Conservation (phyloP, 92 coral and sea anemone genomes). For the Desmophyllum pertusum region DNA sequence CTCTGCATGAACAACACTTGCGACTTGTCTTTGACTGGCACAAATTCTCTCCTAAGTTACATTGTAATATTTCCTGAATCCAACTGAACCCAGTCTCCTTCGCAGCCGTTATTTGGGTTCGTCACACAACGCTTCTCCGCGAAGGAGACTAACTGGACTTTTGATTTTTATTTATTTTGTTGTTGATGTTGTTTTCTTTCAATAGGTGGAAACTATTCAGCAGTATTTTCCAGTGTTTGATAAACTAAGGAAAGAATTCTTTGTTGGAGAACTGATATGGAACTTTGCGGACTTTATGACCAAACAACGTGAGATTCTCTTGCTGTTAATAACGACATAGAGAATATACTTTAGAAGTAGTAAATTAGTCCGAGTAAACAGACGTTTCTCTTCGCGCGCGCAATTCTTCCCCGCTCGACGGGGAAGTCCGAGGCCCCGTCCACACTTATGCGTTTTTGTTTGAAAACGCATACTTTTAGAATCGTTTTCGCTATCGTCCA, state of each 20-base stretch:
- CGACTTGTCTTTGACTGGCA: no score
- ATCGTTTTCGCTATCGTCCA: no score
- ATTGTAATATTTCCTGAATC: no score
- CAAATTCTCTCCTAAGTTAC: no score
- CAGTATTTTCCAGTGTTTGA: slow-evolving; percentile 99
- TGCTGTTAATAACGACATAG: not conserved
- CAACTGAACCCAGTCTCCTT: no score
- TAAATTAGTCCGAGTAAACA: no score
- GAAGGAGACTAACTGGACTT: not conserved
- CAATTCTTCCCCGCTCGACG: not conserved
- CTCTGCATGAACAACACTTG: no score
- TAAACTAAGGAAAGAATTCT: slow-evolving; percentile 86
- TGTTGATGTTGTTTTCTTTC: not conserved
- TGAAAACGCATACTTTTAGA: no score
- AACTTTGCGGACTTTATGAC: slow-evolving; percentile 99
- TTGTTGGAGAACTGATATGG: slow-evolving; percentile 99
- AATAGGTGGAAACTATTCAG: slow-evolving; percentile 87
- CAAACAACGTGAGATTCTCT: slow-evolving; percentile 71
- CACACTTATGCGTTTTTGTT: no score
- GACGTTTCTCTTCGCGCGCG: not conserved
- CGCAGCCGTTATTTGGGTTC: no score
- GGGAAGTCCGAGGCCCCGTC: no score
- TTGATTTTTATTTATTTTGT: not conserved
- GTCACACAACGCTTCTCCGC: no score
- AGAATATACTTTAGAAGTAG: not conserved